Percentiles rank a stretch among this genome's conserved stretches.
phyloP scores from a whole-genome alignment of 2,888 invertebrate species.

The Cenopis cana region DNA sequence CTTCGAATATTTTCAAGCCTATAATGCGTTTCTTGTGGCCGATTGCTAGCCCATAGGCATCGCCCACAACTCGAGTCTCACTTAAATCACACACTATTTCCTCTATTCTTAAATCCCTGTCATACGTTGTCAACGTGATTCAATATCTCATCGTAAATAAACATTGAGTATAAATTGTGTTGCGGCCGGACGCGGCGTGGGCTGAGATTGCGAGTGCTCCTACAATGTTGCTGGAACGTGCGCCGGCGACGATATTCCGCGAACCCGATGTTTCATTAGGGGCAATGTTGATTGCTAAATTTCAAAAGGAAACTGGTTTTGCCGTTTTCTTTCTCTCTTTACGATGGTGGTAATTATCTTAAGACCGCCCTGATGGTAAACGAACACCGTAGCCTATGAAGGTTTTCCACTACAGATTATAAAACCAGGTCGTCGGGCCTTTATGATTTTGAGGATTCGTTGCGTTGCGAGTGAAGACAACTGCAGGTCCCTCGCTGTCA shows the following conservation, averaged over 20 bases:
- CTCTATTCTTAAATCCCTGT: constrained; percentile 14
- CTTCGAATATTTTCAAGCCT: no score
- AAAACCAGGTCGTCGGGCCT: no score
- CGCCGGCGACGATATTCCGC: neutral
- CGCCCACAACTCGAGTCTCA: no score
- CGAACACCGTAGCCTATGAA: no score
- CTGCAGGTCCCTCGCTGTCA: no score
- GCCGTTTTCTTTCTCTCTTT: neutral
- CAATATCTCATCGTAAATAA: constrained; percentile 7
- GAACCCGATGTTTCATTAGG: neutral
- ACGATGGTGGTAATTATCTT: no score
- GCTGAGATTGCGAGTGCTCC: constrained; percentile 2
- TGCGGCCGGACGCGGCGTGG: constrained; percentile 25
- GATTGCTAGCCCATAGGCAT: no score
- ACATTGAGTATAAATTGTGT: constrained; percentile 16
- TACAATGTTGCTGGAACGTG: constrained; percentile 22
- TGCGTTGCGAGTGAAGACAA: no score
- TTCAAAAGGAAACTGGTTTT: neutral
- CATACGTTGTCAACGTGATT: constrained; percentile 11
- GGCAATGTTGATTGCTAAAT: constrained; percentile 8
- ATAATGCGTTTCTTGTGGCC: no score
- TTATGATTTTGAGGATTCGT: no score
- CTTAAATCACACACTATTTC: neutral
- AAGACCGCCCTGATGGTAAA: no score
- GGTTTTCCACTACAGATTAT: no score